Percentiles rank a stretch among this genome's conserved stretches.
Conservation (phyloP, 2,113 vertebrate species). For the Arothron firmamentum region DNA sequence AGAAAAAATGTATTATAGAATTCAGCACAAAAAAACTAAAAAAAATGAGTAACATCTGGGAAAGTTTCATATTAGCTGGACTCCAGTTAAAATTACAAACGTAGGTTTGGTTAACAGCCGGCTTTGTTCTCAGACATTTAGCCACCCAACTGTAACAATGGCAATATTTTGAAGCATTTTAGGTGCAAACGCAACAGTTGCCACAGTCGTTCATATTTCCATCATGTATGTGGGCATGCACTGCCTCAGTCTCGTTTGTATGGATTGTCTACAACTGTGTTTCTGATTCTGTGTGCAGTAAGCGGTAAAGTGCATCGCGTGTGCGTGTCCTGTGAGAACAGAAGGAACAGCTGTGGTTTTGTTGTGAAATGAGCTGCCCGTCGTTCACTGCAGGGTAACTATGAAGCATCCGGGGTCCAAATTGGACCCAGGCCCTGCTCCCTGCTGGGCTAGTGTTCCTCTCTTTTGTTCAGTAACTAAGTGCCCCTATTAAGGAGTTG, state of each 20-base stretch:
- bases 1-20: slow-evolving; percentile 2
- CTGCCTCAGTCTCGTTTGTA: background rate
- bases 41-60: slow-evolving; percentile 27
- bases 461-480: slow-evolving; percentile 66
- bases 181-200: slow-evolving; percentile 8
- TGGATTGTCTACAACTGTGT: slow-evolving; percentile 14
- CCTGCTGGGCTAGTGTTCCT: slow-evolving; percentile 56
- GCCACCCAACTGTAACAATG: background rate
- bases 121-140: background rate
- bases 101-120: background rate
- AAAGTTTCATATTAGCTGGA: slow-evolving; percentile 1
- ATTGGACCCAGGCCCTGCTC: slow-evolving; percentile 49
- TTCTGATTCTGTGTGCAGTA: slow-evolving; percentile 25
- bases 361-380: slow-evolving; percentile 52
- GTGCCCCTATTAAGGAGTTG: slow-evolving; percentile 40
- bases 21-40: slow-evolving; percentile 18
- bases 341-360: slow-evolving; percentile 69
- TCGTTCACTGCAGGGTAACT: slow-evolving; percentile 57
- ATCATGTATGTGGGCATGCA: background rate
- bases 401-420: slow-evolving; percentile 52
- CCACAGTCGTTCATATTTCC: background rate
- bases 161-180: background rate
- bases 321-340: slow-evolving; percentile 49
- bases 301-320: slow-evolving; percentile 64
- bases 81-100: slow-evolving; percentile 27